These are phyloP conservation scores for Drosophila parabipectinata DNA, from an alignment of 1,140 invertebrate species.

Conservation along the genomic window DNA sequence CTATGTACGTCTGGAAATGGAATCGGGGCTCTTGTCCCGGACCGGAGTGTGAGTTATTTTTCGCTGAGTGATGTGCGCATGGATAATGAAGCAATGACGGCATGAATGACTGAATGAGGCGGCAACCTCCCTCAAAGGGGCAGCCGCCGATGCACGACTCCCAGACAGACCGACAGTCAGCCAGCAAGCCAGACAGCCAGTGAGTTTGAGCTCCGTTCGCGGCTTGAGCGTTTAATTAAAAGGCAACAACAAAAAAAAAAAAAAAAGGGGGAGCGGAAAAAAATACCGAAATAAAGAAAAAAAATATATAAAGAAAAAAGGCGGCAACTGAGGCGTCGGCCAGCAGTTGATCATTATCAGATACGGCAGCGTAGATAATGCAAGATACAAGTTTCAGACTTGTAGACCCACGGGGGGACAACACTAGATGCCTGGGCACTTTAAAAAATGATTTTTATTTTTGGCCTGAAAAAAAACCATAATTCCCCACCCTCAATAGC, in stretches of 20 bases:
- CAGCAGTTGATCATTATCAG: conserved; percentile 75
- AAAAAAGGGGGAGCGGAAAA: conserved; percentile 8
- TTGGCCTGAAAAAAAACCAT: conserved; percentile 22
- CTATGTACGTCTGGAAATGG: conserved; percentile 21
- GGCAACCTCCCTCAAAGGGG: conserved; percentile 62
- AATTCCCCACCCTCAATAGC: neutral
- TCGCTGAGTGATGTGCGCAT: conserved; percentile 77
- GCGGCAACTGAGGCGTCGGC: conserved; percentile 60
- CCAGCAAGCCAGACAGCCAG: conserved; percentile 8
- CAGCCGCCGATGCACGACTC: conserved; percentile 47
- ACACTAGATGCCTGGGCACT: conserved; percentile 51
- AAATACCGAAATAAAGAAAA: conserved; percentile 21
- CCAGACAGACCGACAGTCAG: conserved; percentile 6
- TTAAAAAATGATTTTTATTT: conserved; percentile 60
- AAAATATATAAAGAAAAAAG: conserved; percentile 42
- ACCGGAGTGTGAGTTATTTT: conserved; percentile 31
- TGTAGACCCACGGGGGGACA: conserved; percentile 8
- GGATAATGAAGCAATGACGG: conserved; percentile 77
- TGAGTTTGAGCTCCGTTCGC: conserved; percentile 46
- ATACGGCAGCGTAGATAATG: conserved; percentile 69
- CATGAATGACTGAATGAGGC: conserved; percentile 58
- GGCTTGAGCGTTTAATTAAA: conserved; percentile 78
- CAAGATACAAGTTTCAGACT: conserved; percentile 25
- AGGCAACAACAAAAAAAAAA: conserved; percentile 61
- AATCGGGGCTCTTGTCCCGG: conserved; percentile 14